These are phyloP conservation scores for Lepus americanus DNA, from an alignment of 2,113 vertebrate species.

Conservation along the genomic window DNA sequence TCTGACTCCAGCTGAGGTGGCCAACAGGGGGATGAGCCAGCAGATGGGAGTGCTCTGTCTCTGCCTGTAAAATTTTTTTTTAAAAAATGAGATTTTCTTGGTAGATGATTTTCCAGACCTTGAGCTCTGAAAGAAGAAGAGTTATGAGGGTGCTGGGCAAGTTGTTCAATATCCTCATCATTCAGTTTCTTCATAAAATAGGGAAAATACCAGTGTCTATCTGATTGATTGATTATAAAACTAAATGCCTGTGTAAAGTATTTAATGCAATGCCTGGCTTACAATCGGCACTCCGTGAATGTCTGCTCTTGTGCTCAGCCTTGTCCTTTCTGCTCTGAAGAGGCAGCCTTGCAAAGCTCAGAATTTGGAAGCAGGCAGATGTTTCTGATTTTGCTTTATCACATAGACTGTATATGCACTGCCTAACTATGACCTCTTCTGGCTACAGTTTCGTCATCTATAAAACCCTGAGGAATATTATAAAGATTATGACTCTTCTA, in stretches of 20 bases:
- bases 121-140: neutral
- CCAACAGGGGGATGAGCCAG: no score
- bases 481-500: neutral
- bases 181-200: neutral
- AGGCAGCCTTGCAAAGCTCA: neutral
- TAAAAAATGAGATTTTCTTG: no score
- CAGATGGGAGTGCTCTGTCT: no score
- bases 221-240: neutral
- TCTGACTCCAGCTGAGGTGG: no score
- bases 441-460: neutral
- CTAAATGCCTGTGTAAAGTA: neutral
- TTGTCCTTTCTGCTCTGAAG: neutral
- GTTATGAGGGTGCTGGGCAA: neutral
- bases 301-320: neutral
- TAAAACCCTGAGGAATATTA: neutral
- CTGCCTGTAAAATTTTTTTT: no score
- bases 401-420: neutral
- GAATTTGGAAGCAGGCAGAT: neutral
- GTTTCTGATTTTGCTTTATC: neutral
- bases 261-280: neutral
- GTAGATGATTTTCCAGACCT: no score
- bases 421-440: neutral
- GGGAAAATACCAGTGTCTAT: neutral
- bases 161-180: neutral
- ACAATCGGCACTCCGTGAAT: neutral